Evolutionary conservation across 2,797 vertebrate species (phyloP).

Genomic region (Pantherophis alleghaniensis): DNA sequence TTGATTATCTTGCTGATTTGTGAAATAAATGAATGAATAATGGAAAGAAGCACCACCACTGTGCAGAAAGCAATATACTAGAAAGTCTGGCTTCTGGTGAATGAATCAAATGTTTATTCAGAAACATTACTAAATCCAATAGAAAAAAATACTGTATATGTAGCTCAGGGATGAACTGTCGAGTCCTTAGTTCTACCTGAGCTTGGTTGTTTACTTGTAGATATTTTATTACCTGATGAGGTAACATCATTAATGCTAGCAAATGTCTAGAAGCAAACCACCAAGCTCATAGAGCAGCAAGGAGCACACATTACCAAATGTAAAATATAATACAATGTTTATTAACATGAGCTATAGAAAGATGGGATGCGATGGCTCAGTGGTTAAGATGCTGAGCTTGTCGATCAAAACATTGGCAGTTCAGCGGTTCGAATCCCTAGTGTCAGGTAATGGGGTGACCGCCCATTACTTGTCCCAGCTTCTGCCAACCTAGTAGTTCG

Average conservation of each 20-base stretch:
- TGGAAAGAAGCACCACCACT: not conserved
- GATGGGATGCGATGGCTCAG: too few species aligned
- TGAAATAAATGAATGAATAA: not conserved
- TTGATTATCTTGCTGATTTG: not conserved
- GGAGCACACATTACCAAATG: not conserved
- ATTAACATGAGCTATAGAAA: too few species aligned
- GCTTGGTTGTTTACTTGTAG: not conserved
- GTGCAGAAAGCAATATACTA: slow-evolving; percentile 1
- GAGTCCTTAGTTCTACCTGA: not conserved
- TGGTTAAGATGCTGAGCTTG: too few species aligned
- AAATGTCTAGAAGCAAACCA: not conserved
- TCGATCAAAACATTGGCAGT: too few species aligned
- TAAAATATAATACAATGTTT: slow-evolving; percentile 2
- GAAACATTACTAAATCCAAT: not conserved
- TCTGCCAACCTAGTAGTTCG: too few species aligned
- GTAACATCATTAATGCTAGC: not conserved
- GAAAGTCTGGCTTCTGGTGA: not conserved
- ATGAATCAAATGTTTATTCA: not conserved
- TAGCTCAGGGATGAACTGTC: not conserved
- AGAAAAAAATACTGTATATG: not conserved
- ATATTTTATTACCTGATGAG: not conserved
- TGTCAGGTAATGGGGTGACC: too few species aligned
- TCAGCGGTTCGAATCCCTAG: too few species aligned
- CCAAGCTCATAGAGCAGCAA: not conserved
- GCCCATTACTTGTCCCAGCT: too few species aligned